These are phyloP conservation scores for Ellobium chinense DNA, from an alignment of 2,888 invertebrate genomes.

Conservation along the genomic window DNA sequence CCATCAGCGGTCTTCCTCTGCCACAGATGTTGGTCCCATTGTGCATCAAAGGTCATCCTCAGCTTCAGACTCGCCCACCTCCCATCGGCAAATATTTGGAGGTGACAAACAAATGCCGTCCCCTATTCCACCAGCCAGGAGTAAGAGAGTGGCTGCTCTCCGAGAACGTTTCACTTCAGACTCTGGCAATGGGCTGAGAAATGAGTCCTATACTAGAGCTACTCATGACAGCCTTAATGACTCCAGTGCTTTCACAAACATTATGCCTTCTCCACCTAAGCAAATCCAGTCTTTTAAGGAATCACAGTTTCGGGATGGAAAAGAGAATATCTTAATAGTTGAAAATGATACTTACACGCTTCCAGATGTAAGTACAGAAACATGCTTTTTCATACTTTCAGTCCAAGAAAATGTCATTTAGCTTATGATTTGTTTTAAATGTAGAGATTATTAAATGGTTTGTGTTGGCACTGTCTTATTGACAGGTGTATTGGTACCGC, in stretches of 20 bases:
- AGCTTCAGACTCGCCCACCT: constrained; percentile 15
- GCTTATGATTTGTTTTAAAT: no score
- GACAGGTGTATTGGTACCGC: no score
- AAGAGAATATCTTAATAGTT: constrained; percentile 73
- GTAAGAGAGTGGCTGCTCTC: constrained; percentile 27
- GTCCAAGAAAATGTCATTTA: no score
- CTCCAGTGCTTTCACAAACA: constrained; percentile 29
- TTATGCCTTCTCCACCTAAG: constrained; percentile 23
- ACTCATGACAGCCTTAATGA: constrained; percentile 81
- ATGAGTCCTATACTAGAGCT: constrained; percentile 92
- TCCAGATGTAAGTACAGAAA: constrained; percentile 52
- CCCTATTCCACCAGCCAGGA: constrained; percentile 39
- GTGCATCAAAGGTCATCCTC: constrained; percentile 43
- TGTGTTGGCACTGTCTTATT: no score
- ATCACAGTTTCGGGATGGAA: background rate
- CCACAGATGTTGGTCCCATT: constrained; percentile 4
- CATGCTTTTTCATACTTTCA: no score
- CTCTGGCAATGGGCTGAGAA: constrained; percentile 82
- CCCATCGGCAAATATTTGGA: constrained; percentile 27
- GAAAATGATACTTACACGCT: constrained; percentile 80
- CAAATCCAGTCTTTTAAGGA: background rate
- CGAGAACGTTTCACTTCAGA: constrained; percentile 31
- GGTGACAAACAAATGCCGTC: constrained; percentile 39
- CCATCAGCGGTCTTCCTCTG: constrained; percentile 14
- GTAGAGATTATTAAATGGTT: no score